These are phyloP conservation scores for Papilio glaucus DNA, from an alignment of 1,140 invertebrate species.

Conservation along the genomic window DNA sequence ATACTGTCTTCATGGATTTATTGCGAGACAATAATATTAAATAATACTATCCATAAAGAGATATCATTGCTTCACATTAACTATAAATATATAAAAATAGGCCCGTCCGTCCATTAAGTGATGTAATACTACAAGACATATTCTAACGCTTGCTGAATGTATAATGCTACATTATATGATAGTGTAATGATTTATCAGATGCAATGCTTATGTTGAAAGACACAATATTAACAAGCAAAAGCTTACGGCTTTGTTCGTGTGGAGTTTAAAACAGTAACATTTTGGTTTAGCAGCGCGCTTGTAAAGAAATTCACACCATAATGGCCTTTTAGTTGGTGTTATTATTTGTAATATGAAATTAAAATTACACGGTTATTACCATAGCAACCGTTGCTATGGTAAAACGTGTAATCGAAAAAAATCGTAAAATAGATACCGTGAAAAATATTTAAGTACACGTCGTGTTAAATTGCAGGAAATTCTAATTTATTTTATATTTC, in stretches of 20 bases:
- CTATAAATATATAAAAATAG: constrained; percentile 26
- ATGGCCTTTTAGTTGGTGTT: too few relatives aligned
- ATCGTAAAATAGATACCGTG: too few relatives aligned
- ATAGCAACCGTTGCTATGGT: too few relatives aligned
- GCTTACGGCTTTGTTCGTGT: not conserved
- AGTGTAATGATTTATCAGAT: constrained; percentile 1
- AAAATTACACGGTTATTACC: too few relatives aligned
- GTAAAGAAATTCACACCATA: too few relatives aligned
- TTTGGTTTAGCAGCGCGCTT: too few relatives aligned
- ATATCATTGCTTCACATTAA: not conserved
- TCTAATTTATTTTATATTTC: too few relatives aligned
- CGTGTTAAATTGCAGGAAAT: too few relatives aligned
- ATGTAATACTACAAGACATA: constrained; percentile 12
- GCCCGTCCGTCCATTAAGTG: constrained; percentile 24
- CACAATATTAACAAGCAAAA: not conserved
- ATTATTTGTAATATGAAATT: too few relatives aligned
- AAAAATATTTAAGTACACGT: too few relatives aligned
- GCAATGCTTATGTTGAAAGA: constrained; percentile 7
- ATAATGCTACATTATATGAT: constrained; percentile 10
- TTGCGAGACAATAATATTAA: not conserved
- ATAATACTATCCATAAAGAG: constrained; percentile 13
- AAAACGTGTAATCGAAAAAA: too few relatives aligned
- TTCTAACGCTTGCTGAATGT: constrained; percentile 11
- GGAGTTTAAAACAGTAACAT: not conserved
- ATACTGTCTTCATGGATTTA: not conserved